Base-by-base conservation (phyloP, 92 coral and sea anemone genomes). In the Palythoa grandis region DNA sequence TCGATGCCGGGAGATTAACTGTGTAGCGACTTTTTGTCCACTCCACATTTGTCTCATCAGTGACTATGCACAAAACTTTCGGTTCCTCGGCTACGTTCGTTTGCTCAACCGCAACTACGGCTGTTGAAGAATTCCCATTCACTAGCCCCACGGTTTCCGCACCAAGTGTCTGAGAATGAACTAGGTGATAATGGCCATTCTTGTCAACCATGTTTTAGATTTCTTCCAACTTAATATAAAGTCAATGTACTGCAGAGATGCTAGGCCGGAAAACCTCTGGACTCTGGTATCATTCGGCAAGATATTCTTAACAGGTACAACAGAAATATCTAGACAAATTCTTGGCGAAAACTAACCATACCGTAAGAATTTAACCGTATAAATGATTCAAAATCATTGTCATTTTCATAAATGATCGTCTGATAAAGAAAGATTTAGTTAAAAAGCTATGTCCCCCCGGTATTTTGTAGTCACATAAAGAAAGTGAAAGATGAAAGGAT, bases 41-140 rank as follows among this genome's bases (percentile, higher is more conserved):
- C 60, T 97, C 98, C 3, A 83, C 43, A 5, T 75, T 86, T 11
- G 98, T 96, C 60, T 95, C 99, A 83, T 97, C 99, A 57, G 91
- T 91, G 20, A 97, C 87, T 74, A 97, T 90, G 72, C 99, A 97
- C 38, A 95, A 57, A 54, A 95, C 98, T 67, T 80, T 85, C 63
- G 98, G 92, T 84, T 92, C 98, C 11, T 94, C 95, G 57, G 89
- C 89, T 0, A 74, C 68, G 82, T 85, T 61, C 63, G 83, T 52
- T 85, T 87, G 87, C 52, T 92, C 87, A 2, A 92, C 94, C 50
- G 95, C 75, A 29, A 94, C 98, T 67, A 94, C 90, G 40, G 85
- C 74, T n/a, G 74, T 80, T 48, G 63, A 47, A 65, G 85, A 65
- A 66, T 80, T 68, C 11, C 74, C 74, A 80, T 80, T 80, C 47